These are phyloP conservation scores for Leistus spinibarbis DNA, from an alignment of 2,888 invertebrate genomes.

Conservation along the genomic window DNA sequence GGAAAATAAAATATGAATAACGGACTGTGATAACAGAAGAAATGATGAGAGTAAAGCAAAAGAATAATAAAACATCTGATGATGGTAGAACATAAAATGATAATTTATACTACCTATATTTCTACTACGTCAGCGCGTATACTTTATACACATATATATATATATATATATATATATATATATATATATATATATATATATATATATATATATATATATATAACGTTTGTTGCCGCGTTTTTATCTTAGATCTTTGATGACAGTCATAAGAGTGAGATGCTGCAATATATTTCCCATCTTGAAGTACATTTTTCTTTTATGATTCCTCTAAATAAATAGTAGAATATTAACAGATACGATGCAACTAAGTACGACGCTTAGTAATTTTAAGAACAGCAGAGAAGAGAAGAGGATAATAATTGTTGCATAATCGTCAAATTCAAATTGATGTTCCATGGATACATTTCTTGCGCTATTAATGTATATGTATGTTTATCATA, in stretches of 20 bases:
- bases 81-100: slow-evolving; percentile 1
- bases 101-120: slow-evolving; percentile 1
- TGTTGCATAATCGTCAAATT: neutral
- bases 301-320: neutral
- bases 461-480: too few species aligned
- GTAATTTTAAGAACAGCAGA: neutral
- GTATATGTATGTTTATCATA: too few species aligned
- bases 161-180: neutral
- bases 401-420: neutral
- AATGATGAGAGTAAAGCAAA: slow-evolving; percentile 8
- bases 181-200: too few species aligned
- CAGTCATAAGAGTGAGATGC: neutral
- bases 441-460: too few species aligned
- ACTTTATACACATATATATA: neutral
- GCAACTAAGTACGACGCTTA: neutral
- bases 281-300: neutral
- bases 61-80: neutral
- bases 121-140: neutral
- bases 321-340: neutral
- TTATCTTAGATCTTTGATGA: neutral
- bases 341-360: neutral
- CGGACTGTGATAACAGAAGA: neutral
- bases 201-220: neutral
- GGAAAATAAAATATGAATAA: neutral
- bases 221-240: neutral